Percentiles rank a stretch among this genome's conserved stretches.
Evolutionary conservation across 2,888 invertebrate genomes (phyloP).

Genomic region (Agonopterix alstromeriana): DNA sequence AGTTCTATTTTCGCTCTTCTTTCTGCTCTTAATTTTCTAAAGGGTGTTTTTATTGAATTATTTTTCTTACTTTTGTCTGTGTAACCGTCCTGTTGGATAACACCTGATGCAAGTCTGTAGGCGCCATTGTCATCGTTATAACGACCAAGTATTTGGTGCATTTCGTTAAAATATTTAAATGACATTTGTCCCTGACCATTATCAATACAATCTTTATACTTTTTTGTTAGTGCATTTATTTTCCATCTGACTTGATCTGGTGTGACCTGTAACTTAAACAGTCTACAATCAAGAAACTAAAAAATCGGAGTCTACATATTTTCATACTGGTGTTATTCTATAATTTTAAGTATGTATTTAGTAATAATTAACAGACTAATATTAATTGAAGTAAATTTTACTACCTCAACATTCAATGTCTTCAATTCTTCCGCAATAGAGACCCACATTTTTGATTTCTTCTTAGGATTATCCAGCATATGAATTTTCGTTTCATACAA

Average conservation of each 20-base stretch:
- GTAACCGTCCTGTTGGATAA: slow-evolving; percentile 28
- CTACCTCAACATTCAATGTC: slow-evolving; percentile 42
- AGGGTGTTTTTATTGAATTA: slow-evolving; percentile 31
- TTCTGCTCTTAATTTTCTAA: slow-evolving; percentile 44
- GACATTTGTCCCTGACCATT: slow-evolving; percentile 39
- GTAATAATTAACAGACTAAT: background rate
- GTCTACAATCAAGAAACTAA: too few relatives aligned
- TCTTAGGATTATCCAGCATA: slow-evolving; percentile 54
- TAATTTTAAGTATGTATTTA: too few relatives aligned
- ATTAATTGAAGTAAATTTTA: background rate
- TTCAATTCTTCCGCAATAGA: slow-evolving; percentile 53
- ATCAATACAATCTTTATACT: slow-evolving; percentile 52
- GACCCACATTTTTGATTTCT: slow-evolving; percentile 56
- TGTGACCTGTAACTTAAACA: slow-evolving; percentile 33
- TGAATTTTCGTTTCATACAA: slow-evolving; percentile 54
- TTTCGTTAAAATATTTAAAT: slow-evolving; percentile 57
- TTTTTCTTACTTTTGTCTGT: slow-evolving; percentile 32
- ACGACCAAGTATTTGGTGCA: slow-evolving; percentile 51
- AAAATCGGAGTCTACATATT: too few relatives aligned
- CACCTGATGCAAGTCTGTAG: slow-evolving; percentile 47
- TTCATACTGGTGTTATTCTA: too few relatives aligned
- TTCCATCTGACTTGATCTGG: slow-evolving; percentile 57
- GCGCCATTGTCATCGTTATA: slow-evolving; percentile 36
- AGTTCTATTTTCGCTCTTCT: slow-evolving; percentile 48
- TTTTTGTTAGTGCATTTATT: slow-evolving; percentile 55